Conservation (phyloP, 1,140 invertebrate genomes). For the Drosophila nigromelanica region DNA sequence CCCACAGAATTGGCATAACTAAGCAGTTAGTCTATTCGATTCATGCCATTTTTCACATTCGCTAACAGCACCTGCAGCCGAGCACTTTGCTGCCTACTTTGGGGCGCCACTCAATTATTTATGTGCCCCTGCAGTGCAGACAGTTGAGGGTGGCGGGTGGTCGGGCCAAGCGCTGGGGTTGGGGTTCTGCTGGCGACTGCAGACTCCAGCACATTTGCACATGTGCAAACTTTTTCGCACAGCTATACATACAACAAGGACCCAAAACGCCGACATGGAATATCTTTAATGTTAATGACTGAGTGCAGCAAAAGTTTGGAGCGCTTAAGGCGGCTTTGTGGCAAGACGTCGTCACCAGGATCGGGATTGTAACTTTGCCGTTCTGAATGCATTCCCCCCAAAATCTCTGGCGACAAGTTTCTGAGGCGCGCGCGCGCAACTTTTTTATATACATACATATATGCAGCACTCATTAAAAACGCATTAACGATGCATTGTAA, state of each 20-base stretch:
- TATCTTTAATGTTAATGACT: slow-evolving; percentile 80
- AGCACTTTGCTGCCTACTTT: slow-evolving; percentile 69
- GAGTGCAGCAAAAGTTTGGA: slow-evolving; percentile 63
- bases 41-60: slow-evolving; percentile 16
- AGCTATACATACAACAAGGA: not conserved
- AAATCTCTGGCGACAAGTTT: slow-evolving; percentile 70
- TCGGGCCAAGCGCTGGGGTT: no score
- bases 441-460: slow-evolving; percentile 43
- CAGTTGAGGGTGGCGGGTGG: slow-evolving; percentile 1
- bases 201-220: slow-evolving; percentile 24
- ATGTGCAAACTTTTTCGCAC: slow-evolving; percentile 35
- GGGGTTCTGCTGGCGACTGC: not conserved
- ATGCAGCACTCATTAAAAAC: slow-evolving; percentile 75
- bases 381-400: slow-evolving; percentile 21
- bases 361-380: slow-evolving; percentile 55
- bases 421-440: slow-evolving; percentile 21
- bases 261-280: slow-evolving; percentile 48
- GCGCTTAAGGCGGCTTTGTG: slow-evolving; percentile 75
- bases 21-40: slow-evolving; percentile 23
- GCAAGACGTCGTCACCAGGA: slow-evolving; percentile 44
- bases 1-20: slow-evolving; percentile 63
- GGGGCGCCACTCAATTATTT: slow-evolving; percentile 78
- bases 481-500: slow-evolving; percentile 78
- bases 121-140: slow-evolving; percentile 71
- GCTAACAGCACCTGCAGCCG: slow-evolving; percentile 66